Evolutionary conservation across 1,140 invertebrate species (phyloP).

Genomic region (Nasonia longicornis): DNA sequence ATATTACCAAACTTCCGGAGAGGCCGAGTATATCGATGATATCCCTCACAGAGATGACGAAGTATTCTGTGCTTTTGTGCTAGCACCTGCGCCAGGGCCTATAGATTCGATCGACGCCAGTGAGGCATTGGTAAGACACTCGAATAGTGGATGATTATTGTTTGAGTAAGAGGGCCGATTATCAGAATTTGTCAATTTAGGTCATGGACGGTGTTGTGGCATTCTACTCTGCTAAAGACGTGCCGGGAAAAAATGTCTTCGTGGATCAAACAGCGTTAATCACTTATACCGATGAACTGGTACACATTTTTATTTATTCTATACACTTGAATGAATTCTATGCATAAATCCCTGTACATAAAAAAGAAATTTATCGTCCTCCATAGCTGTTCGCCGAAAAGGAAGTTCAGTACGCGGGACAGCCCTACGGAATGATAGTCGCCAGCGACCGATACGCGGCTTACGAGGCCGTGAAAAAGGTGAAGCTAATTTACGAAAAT

Average conservation of each 20-base stretch:
- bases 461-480: slow-evolving; percentile 73
- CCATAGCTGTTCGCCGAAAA: slow-evolving; percentile 68
- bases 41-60: slow-evolving; percentile 70
- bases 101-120: slow-evolving; percentile 71
- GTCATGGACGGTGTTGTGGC: slow-evolving; percentile 73
- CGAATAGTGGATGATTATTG: too few species aligned
- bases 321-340: too few species aligned
- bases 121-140: slow-evolving; percentile 59
- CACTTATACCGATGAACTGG: too few species aligned
- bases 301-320: too few species aligned
- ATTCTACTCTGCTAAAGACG: slow-evolving; percentile 79
- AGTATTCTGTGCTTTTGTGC: slow-evolving; percentile 76
- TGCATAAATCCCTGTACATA: too few species aligned
- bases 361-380: slow-evolving; percentile 19
- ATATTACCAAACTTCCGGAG: slow-evolving; percentile 79
- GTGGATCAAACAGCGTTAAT: too few species aligned
- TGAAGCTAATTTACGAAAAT: slow-evolving; percentile 75
- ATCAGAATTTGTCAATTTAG: too few species aligned
- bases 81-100: slow-evolving; percentile 69
- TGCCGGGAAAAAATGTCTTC: slow-evolving; percentile 77
- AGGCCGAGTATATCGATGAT: slow-evolving; percentile 78
- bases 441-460: slow-evolving; percentile 74
- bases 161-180: too few species aligned
- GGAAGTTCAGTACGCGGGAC: slow-evolving; percentile 75
- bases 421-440: slow-evolving; percentile 79